phyloP scores from a whole-genome alignment of 2,113 vertebrate species.

The Lasiurus cinereus region DNA sequence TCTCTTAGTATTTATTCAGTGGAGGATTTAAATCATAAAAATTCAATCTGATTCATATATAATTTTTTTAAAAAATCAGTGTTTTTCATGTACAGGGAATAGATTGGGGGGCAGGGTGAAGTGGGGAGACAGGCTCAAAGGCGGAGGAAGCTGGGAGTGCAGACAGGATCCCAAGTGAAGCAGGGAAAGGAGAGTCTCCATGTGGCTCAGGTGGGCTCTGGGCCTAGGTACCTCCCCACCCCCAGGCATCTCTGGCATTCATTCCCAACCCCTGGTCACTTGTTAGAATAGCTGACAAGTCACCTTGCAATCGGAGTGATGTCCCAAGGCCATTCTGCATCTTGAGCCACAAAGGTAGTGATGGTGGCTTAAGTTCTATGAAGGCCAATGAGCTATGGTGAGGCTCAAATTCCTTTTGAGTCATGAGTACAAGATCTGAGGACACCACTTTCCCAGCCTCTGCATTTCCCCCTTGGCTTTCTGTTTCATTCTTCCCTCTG shows the following conservation, averaged over 20 bases:
- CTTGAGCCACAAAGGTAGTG: not conserved
- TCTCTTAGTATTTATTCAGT: slow-evolving; percentile 13
- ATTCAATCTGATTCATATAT: not conserved
- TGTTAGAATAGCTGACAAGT: not conserved
- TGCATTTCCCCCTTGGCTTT: not conserved
- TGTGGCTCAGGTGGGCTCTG: not conserved
- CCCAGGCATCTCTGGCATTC: not conserved
- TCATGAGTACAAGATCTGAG: not conserved
- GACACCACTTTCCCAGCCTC: not conserved
- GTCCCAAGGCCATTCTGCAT: not conserved
- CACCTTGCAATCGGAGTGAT: not conserved
- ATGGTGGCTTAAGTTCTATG: not conserved
- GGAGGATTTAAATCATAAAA: slow-evolving; percentile 4
- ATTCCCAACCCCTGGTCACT: too few species aligned
- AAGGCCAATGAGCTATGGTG: not conserved
- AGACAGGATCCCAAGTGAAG: not conserved
- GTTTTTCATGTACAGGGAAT: not conserved
- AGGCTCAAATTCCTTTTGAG: not conserved
- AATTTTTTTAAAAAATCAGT: not conserved
- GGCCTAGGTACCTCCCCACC: not conserved
- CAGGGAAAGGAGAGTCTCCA: not conserved
- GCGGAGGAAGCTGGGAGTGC: not conserved
- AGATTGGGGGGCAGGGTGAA: not conserved
- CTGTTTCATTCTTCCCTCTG: not conserved
- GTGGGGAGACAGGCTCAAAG: not conserved